phyloP scores from a whole-genome alignment of 2,797 vertebrate genomes.

The Pipistrellus pygmaeus region DNA sequence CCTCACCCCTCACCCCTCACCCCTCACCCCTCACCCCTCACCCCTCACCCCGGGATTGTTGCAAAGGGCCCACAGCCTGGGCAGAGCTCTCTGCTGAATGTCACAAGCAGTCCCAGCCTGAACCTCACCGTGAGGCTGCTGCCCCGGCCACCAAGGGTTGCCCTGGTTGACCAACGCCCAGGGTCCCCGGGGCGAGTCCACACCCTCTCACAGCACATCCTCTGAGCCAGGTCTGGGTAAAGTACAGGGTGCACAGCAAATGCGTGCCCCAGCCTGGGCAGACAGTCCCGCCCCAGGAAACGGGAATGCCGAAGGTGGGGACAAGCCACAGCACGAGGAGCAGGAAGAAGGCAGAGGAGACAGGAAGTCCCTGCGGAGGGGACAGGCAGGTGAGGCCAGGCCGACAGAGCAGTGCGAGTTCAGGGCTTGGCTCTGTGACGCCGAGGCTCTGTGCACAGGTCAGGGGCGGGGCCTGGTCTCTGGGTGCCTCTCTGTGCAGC shows the following conservation, averaged over 20 bases:
- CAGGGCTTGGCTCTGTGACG: neutral
- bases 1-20: too few species aligned
- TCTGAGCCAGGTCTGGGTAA: neutral
- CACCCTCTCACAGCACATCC: neutral
- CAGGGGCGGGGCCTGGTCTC: neutral
- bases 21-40: too few species aligned
- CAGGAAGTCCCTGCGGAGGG: neutral
- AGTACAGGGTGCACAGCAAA: neutral
- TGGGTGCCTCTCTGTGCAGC: neutral
- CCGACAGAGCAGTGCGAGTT: rapidly evolving
- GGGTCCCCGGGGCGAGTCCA: neutral
- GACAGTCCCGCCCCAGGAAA: neutral
- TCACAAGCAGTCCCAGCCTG: neutral
- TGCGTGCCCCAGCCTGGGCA: rapidly evolving
- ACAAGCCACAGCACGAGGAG: too few species aligned
- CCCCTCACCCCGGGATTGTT: neutral
- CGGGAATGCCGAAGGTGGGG: rapidly evolving
- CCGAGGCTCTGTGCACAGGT: rapidly evolving
- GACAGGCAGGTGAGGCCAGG: neutral
- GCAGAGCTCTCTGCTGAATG: neutral
- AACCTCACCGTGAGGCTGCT: neutral
- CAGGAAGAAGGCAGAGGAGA: neutral
- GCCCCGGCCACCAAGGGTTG: neutral
- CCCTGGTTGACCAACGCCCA: too few species aligned
- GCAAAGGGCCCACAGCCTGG: too few species aligned